Evolutionary conservation across 2,888 invertebrate genomes (phyloP), one percentile per base, ranked within the genome.

Genomic region (Pogonocherus hispidulus): DNA sequence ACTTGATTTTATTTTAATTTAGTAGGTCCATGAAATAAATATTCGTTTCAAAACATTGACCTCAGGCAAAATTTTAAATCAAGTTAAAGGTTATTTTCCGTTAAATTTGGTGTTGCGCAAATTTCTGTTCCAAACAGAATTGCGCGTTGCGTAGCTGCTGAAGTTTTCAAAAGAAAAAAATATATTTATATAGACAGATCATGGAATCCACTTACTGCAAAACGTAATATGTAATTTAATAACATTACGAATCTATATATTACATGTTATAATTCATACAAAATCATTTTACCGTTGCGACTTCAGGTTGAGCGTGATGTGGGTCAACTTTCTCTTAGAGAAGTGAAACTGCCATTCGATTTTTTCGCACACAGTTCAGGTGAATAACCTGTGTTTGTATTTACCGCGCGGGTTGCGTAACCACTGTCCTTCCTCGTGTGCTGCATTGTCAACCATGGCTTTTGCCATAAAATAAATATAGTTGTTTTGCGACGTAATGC

Each of bases 301-400:
- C 54, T 63, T 68, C 60, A 64, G 64, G 74, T 75, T 74, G 75
- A 79, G 78, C 77, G 73, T 73, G 79, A 85, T 85, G 82, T 85
- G 79, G 85, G 85, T 84, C 84, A 85, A 84, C 85, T 85, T 85
- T 85, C 85, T 85, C 85, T 85, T 81, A 75, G 82, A 83, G 84
- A 85, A 85, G 85, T 85, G 85, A 85, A 85, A 85, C 85, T 80
- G 81, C 80, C 82, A 81, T 82, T 84, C 81, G 82, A 80, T 83
- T 84, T 84, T 84, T 84, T 70, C 82, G 82, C 83, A 82, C 80
- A 80, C 77, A 79, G 79, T 79, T 82, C 83, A 83, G 85, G 85
- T 85, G 83, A 84, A 85, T 81, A 84, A 85, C 84, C 85, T 82
- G 81, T 75, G 73, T 78, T 82, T 80, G 82, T 82, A 79, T 83